Evolutionary conservation across 2,797 vertebrate genomes (phyloP), one percentile per base, ranked within the genome.

Genomic region (Pelochelys cantorii): DNA sequence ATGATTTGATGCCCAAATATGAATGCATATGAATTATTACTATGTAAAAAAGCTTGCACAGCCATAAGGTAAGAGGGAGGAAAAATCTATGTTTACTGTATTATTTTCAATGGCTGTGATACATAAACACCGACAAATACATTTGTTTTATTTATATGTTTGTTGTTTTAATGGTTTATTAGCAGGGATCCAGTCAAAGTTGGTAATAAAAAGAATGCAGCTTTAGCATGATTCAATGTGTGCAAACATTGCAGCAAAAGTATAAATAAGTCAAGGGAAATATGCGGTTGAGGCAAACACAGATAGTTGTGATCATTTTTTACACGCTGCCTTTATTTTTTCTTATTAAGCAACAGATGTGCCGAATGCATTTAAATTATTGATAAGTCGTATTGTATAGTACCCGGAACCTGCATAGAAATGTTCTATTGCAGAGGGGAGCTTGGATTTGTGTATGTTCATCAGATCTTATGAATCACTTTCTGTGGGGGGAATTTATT

Each of bases 101-200:
- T 94, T 92, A 86, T 83, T 90, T 79, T 95, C 81, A 81, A 71
- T 90, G 95, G 56, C 59, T 83, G 81, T 93, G 92, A 94, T 96
- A 60, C 48, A 81, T 85, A 91, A 92, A 92, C 94, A 95, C 91
- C 86, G 87, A 2, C 86, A 88, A 91, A 93, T 96, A 87, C 87
- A 94, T 94, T 95, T 95, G 86, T 95, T 97, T 97, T 94, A 94
- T 96, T 68, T 83, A 87, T 96, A 91, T 94, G 37, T 90, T 91
- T 96, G 96, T 95, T 94, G 92, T 87, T 94, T 95, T 96, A 95
- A 95, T 96, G 81, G 90, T 96, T 96, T 96, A 95, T 96, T 97
- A 96, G 94, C 94, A 94, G 83, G 88, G 65, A 95, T 93, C 81
- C 95, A 95, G 90, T 94, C 90, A 95, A 95, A 96, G 94, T 74